A percentile compares a stretch with the other conserved stretches of the same genome.
These are phyloP conservation scores for Tyrophagus putrescentiae DNA, from an alignment of 1,140 invertebrate genomes.

Conservation along the genomic window DNA sequence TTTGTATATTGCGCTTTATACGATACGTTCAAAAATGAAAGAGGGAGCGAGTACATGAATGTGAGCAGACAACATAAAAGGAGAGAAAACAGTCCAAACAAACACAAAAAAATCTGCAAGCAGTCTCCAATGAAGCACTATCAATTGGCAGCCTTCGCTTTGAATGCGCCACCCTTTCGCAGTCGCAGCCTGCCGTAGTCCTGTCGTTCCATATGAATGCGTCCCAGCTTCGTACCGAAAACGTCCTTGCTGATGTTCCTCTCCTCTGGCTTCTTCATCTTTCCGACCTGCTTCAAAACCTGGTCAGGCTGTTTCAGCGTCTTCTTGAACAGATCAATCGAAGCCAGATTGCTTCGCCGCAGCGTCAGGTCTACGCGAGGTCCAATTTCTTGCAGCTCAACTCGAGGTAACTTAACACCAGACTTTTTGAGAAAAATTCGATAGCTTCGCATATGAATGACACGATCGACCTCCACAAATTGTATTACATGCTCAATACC, in stretches of 20 bases:
- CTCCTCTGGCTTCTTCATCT: constrained; percentile 51
- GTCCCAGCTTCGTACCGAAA: constrained; percentile 73
- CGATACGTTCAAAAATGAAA: too few species aligned
- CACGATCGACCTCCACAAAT: constrained; percentile 65
- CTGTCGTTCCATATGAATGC: constrained; percentile 81
- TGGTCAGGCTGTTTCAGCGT: constrained; percentile 68
- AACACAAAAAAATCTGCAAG: neutral
- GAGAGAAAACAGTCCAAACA: neutral
- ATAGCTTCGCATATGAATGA: constrained; percentile 70
- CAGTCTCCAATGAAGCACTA: too few species aligned
- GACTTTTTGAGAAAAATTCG: constrained; percentile 81
- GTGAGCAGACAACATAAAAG: neutral
- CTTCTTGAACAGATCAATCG: constrained; percentile 74
- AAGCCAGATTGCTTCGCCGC: constrained; percentile 69
- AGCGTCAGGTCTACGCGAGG: constrained; percentile 76
- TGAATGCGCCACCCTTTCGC: constrained; percentile 79
- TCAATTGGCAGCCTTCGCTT: neutral
- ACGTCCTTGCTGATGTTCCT: constrained; percentile 78
- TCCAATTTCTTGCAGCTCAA: constrained; percentile 86
- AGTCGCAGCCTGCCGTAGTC: constrained; percentile 71
- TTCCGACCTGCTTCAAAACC: constrained; percentile 40
- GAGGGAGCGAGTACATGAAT: too few species aligned
- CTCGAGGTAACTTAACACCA: constrained; percentile 56
- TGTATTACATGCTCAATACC: constrained; percentile 83
- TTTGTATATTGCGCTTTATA: too few species aligned